Conservation (phyloP, 2,888 invertebrate genomes). For the Toxonevra muliebris region DNA sequence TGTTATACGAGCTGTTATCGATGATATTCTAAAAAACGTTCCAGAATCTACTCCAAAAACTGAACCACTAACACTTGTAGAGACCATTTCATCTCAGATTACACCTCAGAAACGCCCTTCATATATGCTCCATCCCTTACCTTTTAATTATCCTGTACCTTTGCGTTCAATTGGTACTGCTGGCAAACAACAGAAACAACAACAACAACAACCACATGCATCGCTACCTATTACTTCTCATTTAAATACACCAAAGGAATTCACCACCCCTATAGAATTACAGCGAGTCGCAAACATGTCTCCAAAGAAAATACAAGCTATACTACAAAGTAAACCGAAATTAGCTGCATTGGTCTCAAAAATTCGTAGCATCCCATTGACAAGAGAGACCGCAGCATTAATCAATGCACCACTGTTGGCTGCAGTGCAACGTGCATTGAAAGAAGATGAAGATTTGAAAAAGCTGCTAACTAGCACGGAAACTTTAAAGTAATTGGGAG, state of each 20-base stretch:
- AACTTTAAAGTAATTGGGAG: constrained; percentile 19
- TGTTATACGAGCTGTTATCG: too few relatives aligned
- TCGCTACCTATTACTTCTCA: constrained; percentile 38
- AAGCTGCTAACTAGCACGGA: constrained; percentile 44
- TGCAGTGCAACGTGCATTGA: constrained; percentile 50
- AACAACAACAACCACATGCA: constrained; percentile 6
- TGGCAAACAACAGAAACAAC: too few relatives aligned
- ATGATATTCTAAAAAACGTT: too few relatives aligned
- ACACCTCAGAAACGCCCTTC: constrained; percentile 37
- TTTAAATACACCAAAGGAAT: constrained; percentile 49
- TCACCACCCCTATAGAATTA: constrained; percentile 47
- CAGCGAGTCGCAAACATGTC: constrained; percentile 47
- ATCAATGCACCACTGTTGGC: constrained; percentile 49
- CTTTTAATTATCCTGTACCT: constrained; percentile 56
- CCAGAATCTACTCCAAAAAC: not conserved
- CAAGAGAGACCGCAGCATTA: constrained; percentile 44
- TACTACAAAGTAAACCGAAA: constrained; percentile 53
- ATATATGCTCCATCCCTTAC: constrained; percentile 46
- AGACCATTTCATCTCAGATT: constrained; percentile 19
- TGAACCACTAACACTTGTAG: not conserved
- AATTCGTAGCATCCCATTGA: constrained; percentile 49
- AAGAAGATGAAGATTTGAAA: constrained; percentile 49
- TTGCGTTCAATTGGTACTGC: constrained; percentile 40
- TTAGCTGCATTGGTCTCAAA: constrained; percentile 51
- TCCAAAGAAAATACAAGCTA: constrained; percentile 42